These are phyloP conservation scores for Fratercula arctica DNA, from an alignment of 2,797 vertebrate genomes.

Conservation along the genomic window DNA sequence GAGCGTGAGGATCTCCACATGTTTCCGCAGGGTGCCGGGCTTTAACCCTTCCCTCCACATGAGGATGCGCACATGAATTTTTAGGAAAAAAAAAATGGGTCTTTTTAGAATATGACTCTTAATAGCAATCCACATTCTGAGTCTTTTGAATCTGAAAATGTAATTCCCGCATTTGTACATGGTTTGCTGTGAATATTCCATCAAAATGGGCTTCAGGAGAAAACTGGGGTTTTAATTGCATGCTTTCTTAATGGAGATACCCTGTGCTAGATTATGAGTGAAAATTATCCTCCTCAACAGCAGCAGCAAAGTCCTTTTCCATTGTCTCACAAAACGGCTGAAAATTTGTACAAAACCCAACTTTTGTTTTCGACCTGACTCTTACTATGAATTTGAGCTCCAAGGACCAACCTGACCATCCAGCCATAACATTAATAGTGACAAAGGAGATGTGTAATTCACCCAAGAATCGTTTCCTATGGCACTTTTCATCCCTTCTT, in stretches of 20 bases:
- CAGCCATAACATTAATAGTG: neutral
- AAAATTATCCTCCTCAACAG: neutral
- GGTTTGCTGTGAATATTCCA: neutral
- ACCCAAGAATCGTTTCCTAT: neutral
- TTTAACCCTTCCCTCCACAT: neutral
- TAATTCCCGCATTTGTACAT: neutral
- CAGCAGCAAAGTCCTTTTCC: neutral
- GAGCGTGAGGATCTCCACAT: neutral
- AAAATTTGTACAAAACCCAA: neutral
- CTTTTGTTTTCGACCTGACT: neutral
- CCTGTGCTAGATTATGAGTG: neutral
- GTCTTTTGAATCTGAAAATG: neutral
- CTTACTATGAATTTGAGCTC: neutral
- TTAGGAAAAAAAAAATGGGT: fast-evolving
- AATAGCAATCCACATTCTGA: neutral
- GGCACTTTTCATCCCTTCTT: neutral
- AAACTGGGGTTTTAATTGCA: neutral
- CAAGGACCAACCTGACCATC: neutral
- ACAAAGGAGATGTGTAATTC: neutral
- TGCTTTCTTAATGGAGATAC: neutral
- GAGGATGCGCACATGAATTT: neutral
- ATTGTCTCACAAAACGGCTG: neutral
- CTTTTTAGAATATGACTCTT: neutral
- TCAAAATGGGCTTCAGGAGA: neutral
- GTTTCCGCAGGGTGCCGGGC: neutral